Percentiles rank a stretch among this genome's conserved stretches.
Conservation (phyloP, 2,113 vertebrate species). For the Erythrolamprus reginae region DNA sequence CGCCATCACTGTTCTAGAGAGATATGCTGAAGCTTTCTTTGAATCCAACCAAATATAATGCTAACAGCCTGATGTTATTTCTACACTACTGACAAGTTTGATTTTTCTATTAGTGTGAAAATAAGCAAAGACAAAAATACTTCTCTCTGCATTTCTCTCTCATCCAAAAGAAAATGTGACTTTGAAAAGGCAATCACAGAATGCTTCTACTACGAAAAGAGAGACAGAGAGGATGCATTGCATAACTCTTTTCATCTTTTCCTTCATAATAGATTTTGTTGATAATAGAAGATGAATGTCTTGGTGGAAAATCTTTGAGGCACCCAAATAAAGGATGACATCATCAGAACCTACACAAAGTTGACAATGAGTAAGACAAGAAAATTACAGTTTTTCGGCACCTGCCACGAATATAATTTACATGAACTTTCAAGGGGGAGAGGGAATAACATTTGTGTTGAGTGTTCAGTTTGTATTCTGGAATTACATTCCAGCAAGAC, state of each 20-base stretch:
- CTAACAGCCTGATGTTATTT: background rate
- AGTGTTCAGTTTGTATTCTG: background rate
- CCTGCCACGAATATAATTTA: background rate
- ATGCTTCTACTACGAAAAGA: background rate
- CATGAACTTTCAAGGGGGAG: background rate
- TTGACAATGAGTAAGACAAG: background rate
- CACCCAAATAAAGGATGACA: background rate
- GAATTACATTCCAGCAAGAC: background rate
- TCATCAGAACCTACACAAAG: background rate
- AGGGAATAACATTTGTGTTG: background rate
- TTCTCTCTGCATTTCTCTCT: background rate
- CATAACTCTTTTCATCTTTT: background rate
- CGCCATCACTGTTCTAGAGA: too few species aligned
- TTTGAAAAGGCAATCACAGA: background rate
- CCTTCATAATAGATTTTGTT: background rate
- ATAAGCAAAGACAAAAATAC: background rate
- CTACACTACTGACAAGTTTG: background rate
- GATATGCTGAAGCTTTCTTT: background rate
- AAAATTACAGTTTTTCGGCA: background rate
- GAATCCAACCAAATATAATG: background rate
- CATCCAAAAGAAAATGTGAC: background rate
- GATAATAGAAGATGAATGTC: background rate
- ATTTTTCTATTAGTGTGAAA: background rate
- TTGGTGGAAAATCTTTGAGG: background rate
- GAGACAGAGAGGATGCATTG: background rate